phyloP scores from a whole-genome alignment of 1,140 invertebrate species.

The Proctacanthus coquilletti region DNA sequence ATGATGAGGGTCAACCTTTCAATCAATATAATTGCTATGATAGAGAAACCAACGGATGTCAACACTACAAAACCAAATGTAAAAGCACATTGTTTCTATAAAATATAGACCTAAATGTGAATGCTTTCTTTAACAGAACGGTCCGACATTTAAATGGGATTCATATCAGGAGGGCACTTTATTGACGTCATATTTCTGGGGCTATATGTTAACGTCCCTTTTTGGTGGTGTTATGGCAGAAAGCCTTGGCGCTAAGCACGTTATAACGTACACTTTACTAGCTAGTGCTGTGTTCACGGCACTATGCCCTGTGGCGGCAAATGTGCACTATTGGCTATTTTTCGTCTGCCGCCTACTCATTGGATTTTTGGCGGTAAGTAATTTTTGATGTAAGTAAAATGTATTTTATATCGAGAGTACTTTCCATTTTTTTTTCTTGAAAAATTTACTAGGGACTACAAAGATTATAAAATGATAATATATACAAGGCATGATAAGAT shows the following conservation, averaged over 20 bases:
- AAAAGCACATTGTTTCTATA: slow-evolving; percentile 1
- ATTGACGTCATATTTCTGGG: slow-evolving; percentile 52
- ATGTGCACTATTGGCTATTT: slow-evolving; percentile 40
- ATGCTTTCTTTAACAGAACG: slow-evolving; percentile 26
- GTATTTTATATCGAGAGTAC: no score
- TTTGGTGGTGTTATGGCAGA: slow-evolving; percentile 58
- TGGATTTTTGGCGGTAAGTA: slow-evolving; percentile 47
- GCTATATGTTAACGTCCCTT: slow-evolving; percentile 37
- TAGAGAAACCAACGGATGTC: slow-evolving; percentile 24
- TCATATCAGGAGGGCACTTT: slow-evolving; percentile 44
- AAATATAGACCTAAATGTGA: neutral
- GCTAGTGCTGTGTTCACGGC: slow-evolving; percentile 52
- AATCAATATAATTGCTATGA: slow-evolving; percentile 58
- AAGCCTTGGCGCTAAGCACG: slow-evolving; percentile 43
- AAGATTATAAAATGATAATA: no score
- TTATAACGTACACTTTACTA: slow-evolving; percentile 37
- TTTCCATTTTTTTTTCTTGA: no score
- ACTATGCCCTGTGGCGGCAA: slow-evolving; percentile 44
- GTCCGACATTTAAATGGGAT: slow-evolving; percentile 41
- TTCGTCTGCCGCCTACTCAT: slow-evolving; percentile 46
- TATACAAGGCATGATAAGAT: no score
- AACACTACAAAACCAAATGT: slow-evolving; percentile 20
- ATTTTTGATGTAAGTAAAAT: neutral
- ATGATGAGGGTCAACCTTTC: slow-evolving; percentile 58
- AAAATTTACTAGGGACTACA: no score